Evolutionary conservation across 1,140 invertebrate species (phyloP).

Genomic region (Vanessa atalanta): DNA sequence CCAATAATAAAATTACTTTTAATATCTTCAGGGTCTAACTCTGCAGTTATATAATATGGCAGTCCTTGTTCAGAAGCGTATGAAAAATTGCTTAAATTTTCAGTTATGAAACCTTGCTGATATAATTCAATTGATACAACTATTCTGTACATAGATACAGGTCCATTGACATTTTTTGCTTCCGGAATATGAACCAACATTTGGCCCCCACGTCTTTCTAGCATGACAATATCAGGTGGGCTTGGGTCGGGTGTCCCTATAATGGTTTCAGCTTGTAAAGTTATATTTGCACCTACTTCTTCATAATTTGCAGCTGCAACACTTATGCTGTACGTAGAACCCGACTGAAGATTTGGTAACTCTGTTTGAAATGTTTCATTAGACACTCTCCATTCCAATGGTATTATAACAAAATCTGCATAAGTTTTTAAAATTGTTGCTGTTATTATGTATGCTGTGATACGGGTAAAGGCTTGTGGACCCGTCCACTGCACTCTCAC

Average conservation of each 20-base stretch:
- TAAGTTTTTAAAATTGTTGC: constrained; percentile 76
- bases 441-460: constrained; percentile 77
- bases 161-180: constrained; percentile 87
- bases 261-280: constrained; percentile 83
- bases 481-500: constrained; percentile 75
- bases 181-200: constrained; percentile 84
- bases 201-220: constrained; percentile 80
- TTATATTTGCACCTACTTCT: constrained; percentile 82
- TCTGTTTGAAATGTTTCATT: constrained; percentile 76
- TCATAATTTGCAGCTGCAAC: constrained; percentile 84
- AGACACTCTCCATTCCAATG: constrained; percentile 78
- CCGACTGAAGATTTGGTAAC: constrained; percentile 85
- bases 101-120: constrained; percentile 82
- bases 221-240: constrained; percentile 83
- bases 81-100: constrained; percentile 82
- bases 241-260: constrained; percentile 86
- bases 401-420: constrained; percentile 58
- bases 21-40: constrained; percentile 84
- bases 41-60: constrained; percentile 90
- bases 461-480: constrained; percentile 66
- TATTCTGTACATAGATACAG: constrained; percentile 86
- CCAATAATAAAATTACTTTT: constrained; percentile 88
- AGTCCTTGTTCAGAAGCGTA: constrained; percentile 82
- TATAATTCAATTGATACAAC: constrained; percentile 85
- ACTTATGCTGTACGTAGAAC: constrained; percentile 86